Base-by-base conservation (phyloP, 2,888 invertebrate genomes). In the Parnassius orleans region DNA sequence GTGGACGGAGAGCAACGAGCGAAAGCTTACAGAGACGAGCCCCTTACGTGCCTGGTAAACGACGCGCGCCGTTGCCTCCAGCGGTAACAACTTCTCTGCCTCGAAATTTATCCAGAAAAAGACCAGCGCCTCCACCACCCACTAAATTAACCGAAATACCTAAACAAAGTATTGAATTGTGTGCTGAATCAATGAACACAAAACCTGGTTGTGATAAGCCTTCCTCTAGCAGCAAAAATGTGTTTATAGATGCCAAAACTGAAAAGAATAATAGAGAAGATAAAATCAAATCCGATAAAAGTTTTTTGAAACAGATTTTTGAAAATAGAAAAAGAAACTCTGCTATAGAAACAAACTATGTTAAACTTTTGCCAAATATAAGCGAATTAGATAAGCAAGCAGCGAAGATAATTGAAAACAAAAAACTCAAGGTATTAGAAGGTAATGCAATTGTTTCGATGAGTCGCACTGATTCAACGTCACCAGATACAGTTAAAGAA, bases 311-410 rank as follows among this genome's bases (percentile, higher is more conserved):
- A 73, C 92, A 92, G 69, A 77, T 91, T 72, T 85, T 93, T 79
- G 84, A 92, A 68, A 76, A 77, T 74, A 81, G 85, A 74, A 86
- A 90, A 71, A 82, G 86, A 72, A 83, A 83, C 71, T 87, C 90
- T 3, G 72, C 74, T 14, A 74, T 81, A 55, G 87, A 88, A 65
- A 78, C 80, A 19, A 65, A 80, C 33, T 71, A 84, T 88, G 93
- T 71, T 72, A 95, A 79, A 92, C 93, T 72, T 91, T 83, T 96
- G 56, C 95, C 95, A 0, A 96, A 94, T 77, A 96, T 96, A 69
- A 96, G 96, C 75, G 96, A 96, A 79, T 83, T 96, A 66, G 96
- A 96, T 78, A 93, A 95, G 70, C 95, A 96, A 81, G 96, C 96
- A 0, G 93, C 94, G 1, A 95, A 95, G 81, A 95, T 96, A 69